Base-by-base conservation (phyloP, 2,888 invertebrate genomes). In the Odiellus spinosus region DNA sequence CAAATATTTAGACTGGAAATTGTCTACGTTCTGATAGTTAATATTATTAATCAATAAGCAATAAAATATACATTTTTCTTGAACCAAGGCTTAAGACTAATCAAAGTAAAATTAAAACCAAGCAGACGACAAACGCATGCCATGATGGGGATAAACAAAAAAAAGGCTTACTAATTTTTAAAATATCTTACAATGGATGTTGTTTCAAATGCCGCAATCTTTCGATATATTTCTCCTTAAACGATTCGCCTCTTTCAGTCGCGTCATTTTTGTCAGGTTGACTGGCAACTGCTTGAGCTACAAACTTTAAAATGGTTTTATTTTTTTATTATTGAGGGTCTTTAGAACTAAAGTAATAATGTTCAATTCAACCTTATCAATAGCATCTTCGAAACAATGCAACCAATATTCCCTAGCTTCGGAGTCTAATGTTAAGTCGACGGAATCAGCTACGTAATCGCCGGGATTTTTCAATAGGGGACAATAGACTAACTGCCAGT, bases 341-440 rank as follows among this genome's bases (percentile, higher is more conserved):
- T n/a, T n/a, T n/a, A n/a, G n/a, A n/a, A n/a, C n/a, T n/a, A n/a
- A n/a, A n/a, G n/a, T 42, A n/a, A 19, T 19, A 33, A 46, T 14
- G 39, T 12, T 41, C n/a, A 42, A 20, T 41, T 17, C 39, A 50
- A 67, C 67, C 61, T 85, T 86, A 56, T 80, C 78, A 14, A 84
- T 79, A 58, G 87, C 78, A 17, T 67, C 80, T 63, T 85, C 82
- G 63, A 95, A 84, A 65, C 90, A 88, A 53, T 79, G 75, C 41
- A 95, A 73, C 95, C 95, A 96, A 67, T 93, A 95, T 42, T 73
- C 70, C 53, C 77, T 76, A 12, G 91, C 93, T 63, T 83, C 82
- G 55, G 74, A 72, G 65, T 95, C 88, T 59, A 76, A 75, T 51
- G 82, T 76, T 48, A 96, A 73, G 69, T 95, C 88, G 55, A 90